A percentile compares a stretch with the other conserved stretches of the same genome.
Evolutionary conservation across 2,797 vertebrate genomes (phyloP).

Genomic region (Pseudotriccus pelzelni): DNA sequence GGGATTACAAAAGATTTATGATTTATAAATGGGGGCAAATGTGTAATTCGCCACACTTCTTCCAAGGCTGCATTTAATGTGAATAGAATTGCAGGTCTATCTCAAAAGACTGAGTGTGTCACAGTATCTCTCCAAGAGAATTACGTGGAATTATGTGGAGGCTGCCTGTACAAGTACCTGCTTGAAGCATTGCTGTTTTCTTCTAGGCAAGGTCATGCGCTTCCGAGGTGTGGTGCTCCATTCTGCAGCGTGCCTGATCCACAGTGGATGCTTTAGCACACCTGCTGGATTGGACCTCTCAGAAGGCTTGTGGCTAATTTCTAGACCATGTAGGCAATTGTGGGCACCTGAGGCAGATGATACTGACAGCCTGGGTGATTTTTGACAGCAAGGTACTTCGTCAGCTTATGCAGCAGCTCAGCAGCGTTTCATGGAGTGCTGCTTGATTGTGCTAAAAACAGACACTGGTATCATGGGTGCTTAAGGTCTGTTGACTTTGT

Average conservation of each 20-base stretch:
- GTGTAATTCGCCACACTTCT: background rate
- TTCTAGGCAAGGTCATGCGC: fast-evolving
- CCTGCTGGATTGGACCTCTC: background rate
- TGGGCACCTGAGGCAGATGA: background rate
- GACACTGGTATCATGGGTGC: background rate
- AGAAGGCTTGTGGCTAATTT: background rate
- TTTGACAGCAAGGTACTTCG: background rate
- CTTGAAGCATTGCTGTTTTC: background rate
- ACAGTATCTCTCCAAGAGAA: background rate
- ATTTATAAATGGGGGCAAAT: background rate
- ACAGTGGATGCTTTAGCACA: background rate
- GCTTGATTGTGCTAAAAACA: background rate
- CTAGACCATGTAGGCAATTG: background rate
- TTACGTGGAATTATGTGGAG: background rate
- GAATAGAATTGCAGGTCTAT: background rate
- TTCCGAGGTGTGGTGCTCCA: background rate
- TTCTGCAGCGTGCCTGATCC: background rate
- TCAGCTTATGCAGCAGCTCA: background rate
- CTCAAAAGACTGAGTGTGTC: background rate
- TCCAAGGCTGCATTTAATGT: background rate
- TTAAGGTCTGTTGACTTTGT: background rate
- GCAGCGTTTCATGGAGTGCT: background rate
- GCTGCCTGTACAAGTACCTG: background rate
- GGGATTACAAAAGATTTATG: background rate
- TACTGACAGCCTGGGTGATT: background rate